Evolutionary conservation across 2,113 vertebrate genomes (phyloP), one percentile per base, ranked within the genome.

Genomic region (Trematomus loennbergii): DNA sequence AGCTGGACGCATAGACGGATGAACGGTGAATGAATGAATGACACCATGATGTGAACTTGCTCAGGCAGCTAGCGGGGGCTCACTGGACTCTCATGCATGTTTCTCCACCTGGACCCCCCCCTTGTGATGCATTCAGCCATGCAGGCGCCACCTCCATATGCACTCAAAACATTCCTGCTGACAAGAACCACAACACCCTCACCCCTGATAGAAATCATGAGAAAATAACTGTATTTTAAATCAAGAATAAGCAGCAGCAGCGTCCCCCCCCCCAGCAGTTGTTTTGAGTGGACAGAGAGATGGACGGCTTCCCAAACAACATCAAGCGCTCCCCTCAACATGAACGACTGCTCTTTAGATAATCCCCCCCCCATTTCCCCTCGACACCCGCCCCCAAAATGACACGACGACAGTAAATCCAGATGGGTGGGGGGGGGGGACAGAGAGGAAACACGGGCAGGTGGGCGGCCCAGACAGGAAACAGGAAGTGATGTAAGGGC

Each of bases 401-500:
- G 49, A 72, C 79, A 92, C 83, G 2, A 87, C 81, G 60, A 89
- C 86, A 88, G 81, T 73, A 75, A 36, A 71, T 89, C 84, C 84
- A 84, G 84, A 89, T 90, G 87, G 79, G 84, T 84, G 36, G 36
- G 61, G 85, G 85, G 57, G n/a, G 62, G 59, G 62, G 63, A 94
- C 88, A 88, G 90, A 88, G 20, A 80, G 83, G 85, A 87, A 86
- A 90, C 86, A 91, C 52, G 78, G 88, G 91, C 89, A 92, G 82
- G 83, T 88, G 84, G 81, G 78, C 85, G 81, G 86, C 88, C 89
- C 86, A 87, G 74, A 90, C 83, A 89, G 79, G 92, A 95, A 95
- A 93, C 87, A 94, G 93, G 94, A 96, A 96, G 95, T 88, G 87
- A 87, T 85, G 88, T 86, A 77, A 86, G 93, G 89, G 93, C 93